These are phyloP conservation scores for Poecile atricapillus DNA, from an alignment of 2,113 vertebrate genomes.

Conservation along the genomic window DNA sequence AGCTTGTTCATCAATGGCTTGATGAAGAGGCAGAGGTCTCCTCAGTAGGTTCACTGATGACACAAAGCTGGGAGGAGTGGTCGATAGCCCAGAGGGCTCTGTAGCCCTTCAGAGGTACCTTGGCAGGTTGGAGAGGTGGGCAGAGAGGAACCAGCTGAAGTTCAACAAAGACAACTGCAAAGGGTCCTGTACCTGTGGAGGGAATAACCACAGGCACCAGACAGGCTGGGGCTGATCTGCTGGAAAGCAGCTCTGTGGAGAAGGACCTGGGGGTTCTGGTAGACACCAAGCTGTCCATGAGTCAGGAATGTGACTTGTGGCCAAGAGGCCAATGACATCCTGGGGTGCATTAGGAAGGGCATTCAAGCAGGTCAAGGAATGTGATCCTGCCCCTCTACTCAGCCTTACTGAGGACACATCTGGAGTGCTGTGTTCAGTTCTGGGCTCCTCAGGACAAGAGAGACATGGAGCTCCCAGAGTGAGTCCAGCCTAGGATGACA, in stretches of 20 bases:
- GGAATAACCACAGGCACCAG: not conserved
- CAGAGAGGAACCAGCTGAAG: fast-evolving
- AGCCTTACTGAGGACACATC: not conserved
- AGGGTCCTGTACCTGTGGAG: not conserved
- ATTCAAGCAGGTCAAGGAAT: not conserved
- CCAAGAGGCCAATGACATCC: not conserved
- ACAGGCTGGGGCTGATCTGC: not conserved
- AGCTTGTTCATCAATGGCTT: not conserved
- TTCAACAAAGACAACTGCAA: not conserved
- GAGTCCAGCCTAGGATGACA: not conserved
- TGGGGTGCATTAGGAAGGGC: not conserved
- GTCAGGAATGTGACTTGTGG: not conserved
- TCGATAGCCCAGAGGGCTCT: fast-evolving
- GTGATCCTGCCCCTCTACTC: not conserved
- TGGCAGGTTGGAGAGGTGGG: not conserved
- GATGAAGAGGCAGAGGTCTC: not conserved
- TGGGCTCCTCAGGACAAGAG: not conserved
- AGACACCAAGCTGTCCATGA: not conserved
- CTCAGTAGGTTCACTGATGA: not conserved
- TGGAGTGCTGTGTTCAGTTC: not conserved
- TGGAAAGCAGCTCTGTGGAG: not conserved
- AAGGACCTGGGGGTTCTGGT: not conserved
- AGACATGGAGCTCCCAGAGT: not conserved
- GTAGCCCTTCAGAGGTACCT: not conserved
- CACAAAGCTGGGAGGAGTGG: not conserved